Evolutionary conservation across 2,888 invertebrate species (phyloP).

Genomic region (Aphidius colemani): DNA sequence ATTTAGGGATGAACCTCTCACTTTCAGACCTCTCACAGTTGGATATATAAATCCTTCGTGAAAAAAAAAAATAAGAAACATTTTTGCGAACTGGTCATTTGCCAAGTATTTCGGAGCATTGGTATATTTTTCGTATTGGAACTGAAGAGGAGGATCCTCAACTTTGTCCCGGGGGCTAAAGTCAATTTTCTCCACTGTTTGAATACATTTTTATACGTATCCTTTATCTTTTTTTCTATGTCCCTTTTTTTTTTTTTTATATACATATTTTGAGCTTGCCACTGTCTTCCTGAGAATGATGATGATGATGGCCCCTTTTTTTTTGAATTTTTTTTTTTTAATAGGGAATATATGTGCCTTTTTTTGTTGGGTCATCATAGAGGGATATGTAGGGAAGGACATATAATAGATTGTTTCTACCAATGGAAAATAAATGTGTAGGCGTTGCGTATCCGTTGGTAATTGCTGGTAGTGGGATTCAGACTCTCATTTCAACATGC

Average conservation of each 20-base stretch:
- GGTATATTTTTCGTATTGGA: conserved; percentile 37
- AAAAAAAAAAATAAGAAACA: too few species aligned
- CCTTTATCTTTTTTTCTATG: too few species aligned
- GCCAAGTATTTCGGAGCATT: conserved; percentile 54
- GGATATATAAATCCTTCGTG: too few species aligned
- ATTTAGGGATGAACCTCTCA: too few species aligned
- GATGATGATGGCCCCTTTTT: conserved; percentile 23
- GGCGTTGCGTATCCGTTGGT: conserved; percentile 36
- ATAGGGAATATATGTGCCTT: conserved; percentile 8
- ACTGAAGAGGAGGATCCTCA: conserved; percentile 20
- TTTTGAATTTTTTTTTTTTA: conserved; percentile 15
- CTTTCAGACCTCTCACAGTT: too few species aligned
- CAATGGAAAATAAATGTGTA: conserved; percentile 24
- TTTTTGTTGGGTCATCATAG: conserved; percentile 8
- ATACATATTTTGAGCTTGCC: neutral
- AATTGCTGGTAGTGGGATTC: conserved; percentile 41
- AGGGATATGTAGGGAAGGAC: neutral
- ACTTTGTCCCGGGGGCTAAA: conserved; percentile 35
- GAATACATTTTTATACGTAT: too few species aligned
- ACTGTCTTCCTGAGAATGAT: conserved; percentile 10
- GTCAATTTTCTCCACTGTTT: neutral
- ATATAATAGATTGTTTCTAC: conserved; percentile 20
- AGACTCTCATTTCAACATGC: conserved; percentile 45
- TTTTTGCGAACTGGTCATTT: conserved; percentile 46
- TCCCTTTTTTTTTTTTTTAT: neutral